A percentile compares a stretch with the other conserved stretches of the same genome.
These are phyloP conservation scores for Pocillopora verrucosa DNA, from an alignment of 64 coral and sea anemone species.

Conservation along the genomic window DNA sequence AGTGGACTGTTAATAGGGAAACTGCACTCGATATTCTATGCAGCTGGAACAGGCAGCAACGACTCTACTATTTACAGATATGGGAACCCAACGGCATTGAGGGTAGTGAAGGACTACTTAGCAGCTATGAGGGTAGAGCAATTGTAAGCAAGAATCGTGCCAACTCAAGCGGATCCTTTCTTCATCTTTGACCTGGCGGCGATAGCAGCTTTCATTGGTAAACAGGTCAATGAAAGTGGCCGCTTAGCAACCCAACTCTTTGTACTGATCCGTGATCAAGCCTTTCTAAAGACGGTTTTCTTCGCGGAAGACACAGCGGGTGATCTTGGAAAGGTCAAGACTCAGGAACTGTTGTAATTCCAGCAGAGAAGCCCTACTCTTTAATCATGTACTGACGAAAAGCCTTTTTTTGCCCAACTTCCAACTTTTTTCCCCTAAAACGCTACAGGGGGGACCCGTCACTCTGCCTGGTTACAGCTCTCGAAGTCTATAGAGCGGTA, in stretches of 20 bases:
- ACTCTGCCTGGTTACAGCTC: slow-evolving; percentile 1
- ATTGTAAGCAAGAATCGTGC: background rate
- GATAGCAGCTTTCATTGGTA: background rate
- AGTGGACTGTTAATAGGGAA: slow-evolving; percentile 9
- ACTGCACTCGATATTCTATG: background rate
- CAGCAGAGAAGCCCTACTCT: background rate
- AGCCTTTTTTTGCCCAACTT: background rate
- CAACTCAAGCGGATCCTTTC: slow-evolving; percentile 7
- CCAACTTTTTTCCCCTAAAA: slow-evolving; percentile 24
- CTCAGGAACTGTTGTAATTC: background rate
- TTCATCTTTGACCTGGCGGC: background rate
- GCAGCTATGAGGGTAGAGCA: background rate
- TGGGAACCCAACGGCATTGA: slow-evolving; percentile 20
- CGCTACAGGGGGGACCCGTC: background rate
- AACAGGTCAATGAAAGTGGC: background rate
- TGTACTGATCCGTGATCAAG: background rate
- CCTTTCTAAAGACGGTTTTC: slow-evolving; percentile 4
- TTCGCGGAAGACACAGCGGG: background rate
- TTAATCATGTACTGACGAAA: slow-evolving; percentile 25
- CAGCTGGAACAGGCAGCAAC: background rate
- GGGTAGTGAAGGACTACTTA: background rate
- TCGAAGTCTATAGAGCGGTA: slow-evolving; percentile 27
- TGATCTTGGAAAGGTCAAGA: background rate
- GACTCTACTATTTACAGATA: background rate
- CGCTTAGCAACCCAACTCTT: background rate